Base-by-base conservation (phyloP, 2,797 vertebrate species). In the Hybognathus amarus region DNA sequence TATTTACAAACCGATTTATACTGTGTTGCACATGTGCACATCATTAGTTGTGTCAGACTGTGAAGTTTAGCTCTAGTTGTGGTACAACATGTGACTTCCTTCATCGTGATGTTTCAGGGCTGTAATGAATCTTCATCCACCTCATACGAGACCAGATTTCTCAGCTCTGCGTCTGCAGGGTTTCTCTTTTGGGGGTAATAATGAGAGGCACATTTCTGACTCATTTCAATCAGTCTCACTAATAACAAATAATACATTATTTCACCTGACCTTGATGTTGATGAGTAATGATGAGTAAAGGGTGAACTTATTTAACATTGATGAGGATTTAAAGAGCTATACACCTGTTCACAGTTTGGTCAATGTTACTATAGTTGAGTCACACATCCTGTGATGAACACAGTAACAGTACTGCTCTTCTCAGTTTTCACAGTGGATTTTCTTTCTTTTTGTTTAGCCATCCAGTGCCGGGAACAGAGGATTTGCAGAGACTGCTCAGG, bases 381-480 rank as follows among this genome's bases (percentile, higher is more conserved):
- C 79, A 71, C 68, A 22, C 79, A 45, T n/a, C 36, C 79, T 47
- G 38, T 80, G 68, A 71, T 56, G 67, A 20, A 40, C 71, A 47
- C 71, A 76, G 67, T 66, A 75, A 82, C 45, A 67, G 61, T 42
- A 20, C 71, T 67, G 71, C 47, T 67, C 75, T 36, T 47, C 59
- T 56, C 42, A 56, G 45, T 79, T 79, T 71, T 74, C 15, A 36
- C 7, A 73, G 0, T 83, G 22, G 38, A 50, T 77, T 13, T 13
- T 86, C 64, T 68, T 70, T 50, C 52, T 79, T 77, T 85, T 78
- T 79, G 36, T 82, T 30, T 88, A 94, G 93, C 74, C 88, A 0
- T 84, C 85, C 22, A 83, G 33, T 38, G 12, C 47, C 17, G 6
- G 24, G 75, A 84, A 83, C 52, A 22, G 56, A 83, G 88, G 2